Conservation (phyloP, 1,140 invertebrate species). For the Drosophila erecta region DNA sequence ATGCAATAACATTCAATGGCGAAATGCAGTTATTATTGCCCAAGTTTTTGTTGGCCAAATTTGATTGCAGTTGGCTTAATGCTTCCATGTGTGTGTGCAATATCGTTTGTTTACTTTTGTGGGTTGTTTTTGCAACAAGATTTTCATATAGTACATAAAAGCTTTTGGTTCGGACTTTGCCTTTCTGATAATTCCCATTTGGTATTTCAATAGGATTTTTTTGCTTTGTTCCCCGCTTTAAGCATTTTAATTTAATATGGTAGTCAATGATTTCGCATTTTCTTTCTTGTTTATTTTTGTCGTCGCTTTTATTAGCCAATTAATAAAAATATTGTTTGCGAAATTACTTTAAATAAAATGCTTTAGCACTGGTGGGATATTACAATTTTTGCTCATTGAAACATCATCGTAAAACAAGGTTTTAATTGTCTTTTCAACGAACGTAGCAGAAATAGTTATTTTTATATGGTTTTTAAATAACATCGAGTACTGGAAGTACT, state of each 20-base stretch:
- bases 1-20: slow-evolving; percentile 79
- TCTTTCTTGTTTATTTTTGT: slow-evolving; percentile 16
- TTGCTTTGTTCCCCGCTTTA: slow-evolving; percentile 11
- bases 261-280: slow-evolving; percentile 20
- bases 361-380: slow-evolving; percentile 36
- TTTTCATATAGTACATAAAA: slow-evolving; percentile 70
- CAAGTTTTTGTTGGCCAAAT: slow-evolving; percentile 52
- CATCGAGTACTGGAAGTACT: too few relatives aligned
- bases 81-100: slow-evolving; percentile 43
- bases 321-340: slow-evolving; percentile 70
- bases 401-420: background rate
- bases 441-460: slow-evolving; percentile 9
- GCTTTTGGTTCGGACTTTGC: slow-evolving; percentile 47
- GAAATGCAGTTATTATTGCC: slow-evolving; percentile 73
- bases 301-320: slow-evolving; percentile 65
- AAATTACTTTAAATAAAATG: slow-evolving; percentile 53
- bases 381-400: slow-evolving; percentile 46
- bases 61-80: slow-evolving; percentile 53
- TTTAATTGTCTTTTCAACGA: slow-evolving; percentile 45
- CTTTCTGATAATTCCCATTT: slow-evolving; percentile 60
- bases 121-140: slow-evolving; percentile 58
- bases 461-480: slow-evolving; percentile 27
- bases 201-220: slow-evolving; percentile 4
- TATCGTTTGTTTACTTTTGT: slow-evolving; percentile 64
- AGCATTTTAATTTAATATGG: slow-evolving; percentile 36